Evolutionary conservation across 2,888 invertebrate species (phyloP).

Genomic region (Polydesmus complanatus): DNA sequence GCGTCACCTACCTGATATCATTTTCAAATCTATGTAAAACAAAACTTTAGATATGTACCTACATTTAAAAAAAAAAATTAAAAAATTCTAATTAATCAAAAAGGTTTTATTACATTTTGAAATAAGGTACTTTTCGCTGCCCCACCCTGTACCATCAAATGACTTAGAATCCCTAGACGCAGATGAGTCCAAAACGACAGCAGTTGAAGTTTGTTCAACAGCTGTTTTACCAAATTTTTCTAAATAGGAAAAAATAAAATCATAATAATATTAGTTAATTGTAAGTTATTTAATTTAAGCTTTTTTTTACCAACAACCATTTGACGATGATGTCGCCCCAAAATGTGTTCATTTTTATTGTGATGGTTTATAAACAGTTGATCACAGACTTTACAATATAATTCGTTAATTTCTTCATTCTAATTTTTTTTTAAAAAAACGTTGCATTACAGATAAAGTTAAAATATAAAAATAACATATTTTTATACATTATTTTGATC

Average conservation of each 20-base stretch:
- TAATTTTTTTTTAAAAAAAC: constrained; percentile 24
- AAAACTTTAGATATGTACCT: too few relatives aligned
- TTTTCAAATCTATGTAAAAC: too few relatives aligned
- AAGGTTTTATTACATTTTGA: too few relatives aligned
- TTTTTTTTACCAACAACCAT: constrained; percentile 34
- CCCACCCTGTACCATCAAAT: too few relatives aligned
- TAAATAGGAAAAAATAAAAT: not conserved
- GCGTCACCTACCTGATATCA: too few relatives aligned
- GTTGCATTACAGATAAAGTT: not conserved
- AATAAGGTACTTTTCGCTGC: too few relatives aligned
- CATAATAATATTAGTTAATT: not conserved
- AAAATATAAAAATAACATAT: not conserved
- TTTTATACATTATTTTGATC: not conserved
- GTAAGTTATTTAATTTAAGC: constrained; percentile 6
- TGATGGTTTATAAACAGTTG: constrained; percentile 44
- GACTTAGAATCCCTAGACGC: too few relatives aligned
- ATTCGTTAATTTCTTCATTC: constrained; percentile 43
- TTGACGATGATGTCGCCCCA: constrained; percentile 41
- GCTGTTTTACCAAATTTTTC: not conserved
- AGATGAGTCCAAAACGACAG: too few relatives aligned
- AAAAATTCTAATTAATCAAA: too few relatives aligned
- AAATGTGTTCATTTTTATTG: constrained; percentile 45
- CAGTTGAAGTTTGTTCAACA: too few relatives aligned
- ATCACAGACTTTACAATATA: constrained; percentile 44
- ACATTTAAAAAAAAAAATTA: too few relatives aligned